Base-by-base conservation (phyloP, 2,113 vertebrate genomes). In the Lathamus discolor region DNA sequence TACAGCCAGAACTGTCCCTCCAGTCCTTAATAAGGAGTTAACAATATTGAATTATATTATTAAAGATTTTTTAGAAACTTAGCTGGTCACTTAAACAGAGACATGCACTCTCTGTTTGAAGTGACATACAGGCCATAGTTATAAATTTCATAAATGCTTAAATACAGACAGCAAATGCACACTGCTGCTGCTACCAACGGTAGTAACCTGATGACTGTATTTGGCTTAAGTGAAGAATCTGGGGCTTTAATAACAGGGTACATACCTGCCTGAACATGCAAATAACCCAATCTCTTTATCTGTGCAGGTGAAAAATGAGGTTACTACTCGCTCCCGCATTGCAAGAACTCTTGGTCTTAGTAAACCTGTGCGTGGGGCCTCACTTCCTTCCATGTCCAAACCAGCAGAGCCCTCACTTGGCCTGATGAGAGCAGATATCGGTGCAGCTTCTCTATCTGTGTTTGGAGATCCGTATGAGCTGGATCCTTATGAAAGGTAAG, bases 391-490 rank as follows among this genome's bases (percentile, higher is more conserved):
- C 4, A 91, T 99, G 28, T 98, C 98, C 93, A 98, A 98, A 62
- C 98, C 98, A 0, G 31, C 72, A 0, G 99, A 99, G 70, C 98
- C 98, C 52, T 99, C 98, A 0, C 97, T 99, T 52, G 98, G 98
- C 46, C 97, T 97, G 84, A 98, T 99, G 99, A 98, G 99, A 46
- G 98, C 98, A 9, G 99, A 99, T 81, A 99, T 99, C 1, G 99
- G 99, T 29, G 99, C 98, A n/a, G 98, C 99, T 51, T 98, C 99
- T 14, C 98, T 99, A 10, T 99, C 99, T 7, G 98, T 99, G 46
- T 99, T 99, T 54, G 99, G 99, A 92, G 99, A 99, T 93, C 98
- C 99, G 0, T 98, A 98, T 57, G 99, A 99, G 93, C 95, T 99
- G 93, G 99, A 99, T 95, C 98, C 99, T 20, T 99, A 98, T 29